Percentiles rank a stretch among this genome's conserved stretches.
Conservation (phyloP, 2,888 invertebrate genomes). For the Nomada fucata region DNA sequence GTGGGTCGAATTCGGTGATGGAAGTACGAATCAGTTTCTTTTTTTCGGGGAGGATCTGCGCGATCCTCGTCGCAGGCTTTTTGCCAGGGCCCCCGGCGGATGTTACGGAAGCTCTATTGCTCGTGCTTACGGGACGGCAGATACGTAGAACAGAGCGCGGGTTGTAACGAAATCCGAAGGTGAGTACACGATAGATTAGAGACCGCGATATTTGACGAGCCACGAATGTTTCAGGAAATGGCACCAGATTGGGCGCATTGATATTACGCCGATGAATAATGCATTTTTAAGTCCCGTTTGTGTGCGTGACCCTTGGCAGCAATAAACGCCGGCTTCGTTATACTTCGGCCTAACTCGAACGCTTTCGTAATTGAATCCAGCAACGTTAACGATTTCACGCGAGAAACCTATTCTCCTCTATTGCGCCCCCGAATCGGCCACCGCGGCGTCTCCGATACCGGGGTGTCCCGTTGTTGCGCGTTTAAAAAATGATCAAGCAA, state of each 20-base stretch:
- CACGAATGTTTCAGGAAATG: slow-evolving; percentile 1
- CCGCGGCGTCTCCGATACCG: too few relatives aligned
- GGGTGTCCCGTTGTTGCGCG: too few relatives aligned
- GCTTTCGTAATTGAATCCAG: not conserved
- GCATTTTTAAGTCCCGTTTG: slow-evolving; percentile 9
- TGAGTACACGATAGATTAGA: slow-evolving; percentile 2
- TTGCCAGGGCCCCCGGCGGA: not conserved
- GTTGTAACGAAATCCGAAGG: too few relatives aligned
- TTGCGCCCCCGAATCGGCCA: too few relatives aligned
- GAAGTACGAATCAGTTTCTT: slow-evolving; percentile 2
- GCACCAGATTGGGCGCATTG: slow-evolving; percentile 28
- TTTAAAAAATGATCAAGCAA: not conserved
- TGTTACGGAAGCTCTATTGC: not conserved
- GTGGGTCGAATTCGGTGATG: not conserved
- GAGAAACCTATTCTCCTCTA: not conserved
- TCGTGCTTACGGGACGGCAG: rapidly evolving
- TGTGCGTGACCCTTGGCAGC: slow-evolving; percentile 22
- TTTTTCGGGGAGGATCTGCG: not conserved
- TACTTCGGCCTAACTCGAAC: not conserved
- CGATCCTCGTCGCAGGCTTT: not conserved
- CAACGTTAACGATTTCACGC: not conserved
- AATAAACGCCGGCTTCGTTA: not conserved
- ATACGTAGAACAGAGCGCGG: not conserved
- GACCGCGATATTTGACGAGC: slow-evolving; percentile 7
- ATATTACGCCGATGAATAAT: slow-evolving; percentile 36